Evolutionary conservation across 2,113 vertebrate genomes (phyloP).

Genomic region (Callorhinus ursinus): DNA sequence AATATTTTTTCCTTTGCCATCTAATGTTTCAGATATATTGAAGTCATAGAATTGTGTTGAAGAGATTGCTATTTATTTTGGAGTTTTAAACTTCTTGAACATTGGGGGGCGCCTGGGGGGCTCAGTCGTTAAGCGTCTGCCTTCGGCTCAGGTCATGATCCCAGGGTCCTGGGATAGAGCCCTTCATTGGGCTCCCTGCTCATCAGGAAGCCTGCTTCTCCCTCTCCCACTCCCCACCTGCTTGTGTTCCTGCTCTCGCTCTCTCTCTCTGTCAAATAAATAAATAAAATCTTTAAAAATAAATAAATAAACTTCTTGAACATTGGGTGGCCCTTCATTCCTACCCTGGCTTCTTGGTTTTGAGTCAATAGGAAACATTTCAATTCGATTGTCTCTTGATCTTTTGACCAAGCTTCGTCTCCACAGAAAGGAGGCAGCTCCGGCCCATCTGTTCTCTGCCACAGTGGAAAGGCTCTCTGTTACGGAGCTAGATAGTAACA

Average conservation of each 20-base stretch:
- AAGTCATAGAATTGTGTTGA: neutral
- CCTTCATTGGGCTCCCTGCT: too few relatives aligned
- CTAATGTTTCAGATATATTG: neutral
- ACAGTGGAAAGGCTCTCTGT: neutral
- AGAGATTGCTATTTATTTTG: neutral
- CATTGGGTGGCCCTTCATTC: neutral
- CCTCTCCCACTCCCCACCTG: too few relatives aligned
- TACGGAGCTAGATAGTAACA: neutral
- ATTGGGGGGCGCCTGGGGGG: neutral
- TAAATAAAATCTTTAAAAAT: too few relatives aligned
- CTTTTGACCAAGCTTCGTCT: neutral
- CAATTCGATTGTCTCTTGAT: slow-evolving; percentile 32
- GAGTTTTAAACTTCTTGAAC: neutral
- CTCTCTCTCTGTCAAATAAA: too few relatives aligned
- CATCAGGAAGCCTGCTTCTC: too few relatives aligned
- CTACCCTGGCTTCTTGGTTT: neutral
- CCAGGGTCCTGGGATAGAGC: too few relatives aligned
- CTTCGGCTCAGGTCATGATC: too few relatives aligned
- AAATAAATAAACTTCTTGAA: neutral
- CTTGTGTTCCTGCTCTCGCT: too few relatives aligned
- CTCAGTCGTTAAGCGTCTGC: too few relatives aligned
- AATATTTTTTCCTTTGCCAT: neutral
- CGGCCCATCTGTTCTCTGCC: neutral
- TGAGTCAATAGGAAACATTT: neutral
- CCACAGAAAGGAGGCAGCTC: neutral